A percentile compares a stretch with the other conserved stretches of the same genome.
Conservation (phyloP, 2,797 vertebrate species). For the Gymnopithys bicolor region DNA sequence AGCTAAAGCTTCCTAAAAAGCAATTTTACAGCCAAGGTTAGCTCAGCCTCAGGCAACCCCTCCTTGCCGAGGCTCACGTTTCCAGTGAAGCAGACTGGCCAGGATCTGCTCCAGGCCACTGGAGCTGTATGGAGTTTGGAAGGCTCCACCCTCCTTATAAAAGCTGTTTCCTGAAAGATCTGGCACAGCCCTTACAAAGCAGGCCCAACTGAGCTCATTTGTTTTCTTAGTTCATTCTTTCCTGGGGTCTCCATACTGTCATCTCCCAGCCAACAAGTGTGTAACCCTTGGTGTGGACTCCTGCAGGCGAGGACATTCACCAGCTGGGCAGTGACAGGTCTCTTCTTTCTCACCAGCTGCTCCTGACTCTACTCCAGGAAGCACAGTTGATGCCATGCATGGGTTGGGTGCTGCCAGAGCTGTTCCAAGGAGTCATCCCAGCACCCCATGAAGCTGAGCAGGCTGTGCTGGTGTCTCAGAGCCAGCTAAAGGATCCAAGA, state of each 20-base stretch:
- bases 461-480: background rate
- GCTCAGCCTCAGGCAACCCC: slow-evolving; percentile 64
- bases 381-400: accelerated
- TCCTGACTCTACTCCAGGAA: background rate
- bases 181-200: slow-evolving; percentile 27
- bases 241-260: slow-evolving; percentile 28
- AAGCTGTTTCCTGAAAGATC: slow-evolving; percentile 67
- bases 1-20: slow-evolving; percentile 68
- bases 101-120: slow-evolving; percentile 56
- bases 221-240: slow-evolving; percentile 46
- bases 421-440: background rate
- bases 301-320: background rate
- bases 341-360: background rate
- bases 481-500: background rate
- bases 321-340: background rate
- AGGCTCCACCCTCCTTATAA: slow-evolving; percentile 27
- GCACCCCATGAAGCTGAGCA: background rate
- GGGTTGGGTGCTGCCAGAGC: background rate
- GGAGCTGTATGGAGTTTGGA: slow-evolving; percentile 36
- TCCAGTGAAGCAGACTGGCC: slow-evolving; percentile 16
- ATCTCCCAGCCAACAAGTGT: background rate
- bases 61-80: slow-evolving; percentile 51
- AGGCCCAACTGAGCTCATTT: slow-evolving; percentile 54
- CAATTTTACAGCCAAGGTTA: slow-evolving; percentile 59
- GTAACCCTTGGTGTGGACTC: background rate